Conservation (phyloP, 1,140 invertebrate species). For the Agrypnia vestita region DNA sequence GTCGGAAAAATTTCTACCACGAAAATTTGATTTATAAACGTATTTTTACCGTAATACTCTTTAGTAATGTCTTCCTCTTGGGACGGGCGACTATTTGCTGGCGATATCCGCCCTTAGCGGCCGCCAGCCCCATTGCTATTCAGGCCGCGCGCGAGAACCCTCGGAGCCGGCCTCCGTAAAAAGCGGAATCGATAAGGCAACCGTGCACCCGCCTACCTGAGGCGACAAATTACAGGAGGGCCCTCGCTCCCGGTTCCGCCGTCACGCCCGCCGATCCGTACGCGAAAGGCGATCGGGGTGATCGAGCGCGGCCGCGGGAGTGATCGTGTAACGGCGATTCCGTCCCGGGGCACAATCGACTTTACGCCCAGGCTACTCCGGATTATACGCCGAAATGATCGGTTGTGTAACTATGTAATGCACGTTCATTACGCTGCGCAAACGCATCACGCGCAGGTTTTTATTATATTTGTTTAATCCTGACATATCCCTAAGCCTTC, state of each 20-base stretch:
- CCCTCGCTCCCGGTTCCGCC: too few species aligned
- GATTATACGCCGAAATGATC: slow-evolving; percentile 29
- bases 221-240: not conserved
- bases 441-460: too few species aligned
- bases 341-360: not conserved
- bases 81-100: not conserved
- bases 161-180: slow-evolving; percentile 18
- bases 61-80: too few species aligned
- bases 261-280: too few species aligned
- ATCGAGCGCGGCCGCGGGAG: not conserved
- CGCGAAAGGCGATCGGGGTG: too few species aligned
- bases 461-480: too few species aligned
- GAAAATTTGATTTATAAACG: too few species aligned
- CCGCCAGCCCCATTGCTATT: not conserved
- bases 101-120: not conserved
- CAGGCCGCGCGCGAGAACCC: slow-evolving; percentile 19
- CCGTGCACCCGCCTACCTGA: slow-evolving; percentile 12
- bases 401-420: slow-evolving; percentile 5
- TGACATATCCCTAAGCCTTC: too few species aligned
- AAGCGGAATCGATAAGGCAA: slow-evolving; percentile 26
- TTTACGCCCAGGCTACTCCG: not conserved
- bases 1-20: too few species aligned
- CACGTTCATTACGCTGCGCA: too few species aligned
- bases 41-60: too few species aligned
- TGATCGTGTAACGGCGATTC: not conserved